A percentile compares a stretch with the other conserved stretches of the same genome.
Evolutionary conservation across 2,797 vertebrate genomes (phyloP).

Genomic region (Botia kubotai): DNA sequence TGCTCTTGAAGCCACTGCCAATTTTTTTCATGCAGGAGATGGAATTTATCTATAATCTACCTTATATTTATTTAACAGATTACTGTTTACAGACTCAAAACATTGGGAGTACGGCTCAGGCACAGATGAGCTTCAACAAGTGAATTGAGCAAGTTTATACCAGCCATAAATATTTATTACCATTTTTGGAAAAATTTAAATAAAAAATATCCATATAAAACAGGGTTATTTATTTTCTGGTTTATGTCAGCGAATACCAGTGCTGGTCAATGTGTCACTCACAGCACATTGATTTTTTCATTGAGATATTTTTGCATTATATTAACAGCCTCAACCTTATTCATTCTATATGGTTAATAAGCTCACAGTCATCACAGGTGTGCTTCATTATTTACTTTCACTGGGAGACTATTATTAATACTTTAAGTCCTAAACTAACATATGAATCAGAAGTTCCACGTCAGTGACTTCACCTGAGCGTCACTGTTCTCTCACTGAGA

Average conservation of each 20-base stretch:
- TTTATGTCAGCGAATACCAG: not conserved
- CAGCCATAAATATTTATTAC: not conserved
- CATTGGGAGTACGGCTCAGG: not conserved
- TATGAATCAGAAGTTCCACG: not conserved
- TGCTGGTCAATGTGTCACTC: not conserved
- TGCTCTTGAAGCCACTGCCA: not conserved
- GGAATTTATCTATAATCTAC: conserved; percentile 20
- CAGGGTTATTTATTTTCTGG: not conserved
- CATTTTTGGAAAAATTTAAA: not conserved
- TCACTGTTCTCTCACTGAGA: not conserved
- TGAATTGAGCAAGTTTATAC: not conserved
- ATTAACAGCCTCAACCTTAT: conserved; percentile 15
- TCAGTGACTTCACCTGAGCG: conserved; percentile 27
- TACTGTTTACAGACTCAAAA: conserved; percentile 16
- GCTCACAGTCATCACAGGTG: conserved; percentile 10
- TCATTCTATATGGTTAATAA: conserved; percentile 36
- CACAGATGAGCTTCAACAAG: not conserved
- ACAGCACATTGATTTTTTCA: not conserved
- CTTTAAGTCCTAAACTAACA: conserved; percentile 26
- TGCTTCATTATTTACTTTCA: conserved; percentile 33
- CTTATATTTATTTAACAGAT: conserved; percentile 25
- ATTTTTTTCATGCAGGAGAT: conserved; percentile 1
- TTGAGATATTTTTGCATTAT: conserved; percentile 4
- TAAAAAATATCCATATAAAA: not conserved
- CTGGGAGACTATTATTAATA: conserved; percentile 26